These are phyloP conservation scores for Puma concolor DNA, from an alignment of 2,113 vertebrate genomes.

Conservation along the genomic window DNA sequence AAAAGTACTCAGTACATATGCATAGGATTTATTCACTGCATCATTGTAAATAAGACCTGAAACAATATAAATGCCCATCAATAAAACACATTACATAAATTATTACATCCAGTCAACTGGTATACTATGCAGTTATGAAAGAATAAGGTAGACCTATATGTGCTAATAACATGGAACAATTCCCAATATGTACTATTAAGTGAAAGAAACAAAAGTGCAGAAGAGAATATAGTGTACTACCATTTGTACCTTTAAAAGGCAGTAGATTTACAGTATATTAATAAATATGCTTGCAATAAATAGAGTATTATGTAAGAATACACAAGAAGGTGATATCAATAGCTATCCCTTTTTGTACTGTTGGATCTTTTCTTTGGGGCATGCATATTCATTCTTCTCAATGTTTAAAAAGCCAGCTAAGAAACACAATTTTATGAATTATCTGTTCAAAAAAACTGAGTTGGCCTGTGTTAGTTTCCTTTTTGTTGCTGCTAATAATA, in stretches of 20 bases:
- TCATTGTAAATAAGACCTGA: neutral
- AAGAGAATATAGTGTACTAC: neutral
- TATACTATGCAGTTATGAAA: slow-evolving; percentile 5
- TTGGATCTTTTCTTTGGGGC: neutral
- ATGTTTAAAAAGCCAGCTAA: slow-evolving; percentile 11
- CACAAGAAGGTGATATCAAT: neutral
- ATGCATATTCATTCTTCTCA: neutral
- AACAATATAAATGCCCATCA: slow-evolving; percentile 22
- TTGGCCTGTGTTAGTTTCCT: neutral
- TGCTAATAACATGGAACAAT: neutral
- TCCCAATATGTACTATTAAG: neutral
- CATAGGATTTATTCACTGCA: neutral
- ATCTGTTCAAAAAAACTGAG: slow-evolving; percentile 37
- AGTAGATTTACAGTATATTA: neutral
- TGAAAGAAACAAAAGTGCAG: neutral
- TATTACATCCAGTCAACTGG: neutral
- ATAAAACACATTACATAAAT: slow-evolving; percentile 37
- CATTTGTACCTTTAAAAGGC: neutral
- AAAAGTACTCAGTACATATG: neutral
- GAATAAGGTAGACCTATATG: neutral
- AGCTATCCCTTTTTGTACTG: neutral
- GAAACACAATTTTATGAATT: neutral
- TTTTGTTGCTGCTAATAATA: neutral
- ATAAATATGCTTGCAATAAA: neutral
- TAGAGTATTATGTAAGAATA: neutral